phyloP scores from a whole-genome alignment of 2,888 invertebrate species.

The Eupithecia vulgata region DNA sequence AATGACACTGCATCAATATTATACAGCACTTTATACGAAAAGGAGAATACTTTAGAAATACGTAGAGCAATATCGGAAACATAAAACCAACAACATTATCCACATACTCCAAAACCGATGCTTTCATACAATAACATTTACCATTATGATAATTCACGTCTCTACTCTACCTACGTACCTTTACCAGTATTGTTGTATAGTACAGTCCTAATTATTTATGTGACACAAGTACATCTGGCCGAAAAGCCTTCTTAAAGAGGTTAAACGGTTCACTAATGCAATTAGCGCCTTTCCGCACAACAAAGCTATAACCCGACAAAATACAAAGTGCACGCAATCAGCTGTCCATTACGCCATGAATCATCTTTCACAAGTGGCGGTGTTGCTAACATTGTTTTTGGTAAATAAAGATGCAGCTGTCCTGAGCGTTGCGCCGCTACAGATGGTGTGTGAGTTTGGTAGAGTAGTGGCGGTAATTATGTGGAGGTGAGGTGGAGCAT shows the following conservation, averaged over 20 bases:
- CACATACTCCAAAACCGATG: neutral
- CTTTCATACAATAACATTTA: slow-evolving; percentile 5
- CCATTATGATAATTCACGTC: neutral
- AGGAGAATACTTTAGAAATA: neutral
- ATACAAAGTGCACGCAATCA: slow-evolving; percentile 39
- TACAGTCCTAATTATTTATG: neutral
- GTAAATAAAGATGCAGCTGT: slow-evolving; percentile 21
- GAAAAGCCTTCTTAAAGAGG: slow-evolving; percentile 31
- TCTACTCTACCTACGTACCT: neutral
- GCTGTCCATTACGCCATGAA: slow-evolving; percentile 40
- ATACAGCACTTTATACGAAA: neutral
- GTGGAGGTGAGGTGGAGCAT: slow-evolving; percentile 1
- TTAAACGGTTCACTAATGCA: slow-evolving; percentile 36
- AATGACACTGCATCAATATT: neutral
- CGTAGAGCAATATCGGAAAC: neutral
- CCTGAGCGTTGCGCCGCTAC: neutral
- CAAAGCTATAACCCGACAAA: slow-evolving; percentile 37
- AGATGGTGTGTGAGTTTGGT: neutral
- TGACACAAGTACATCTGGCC: neutral
- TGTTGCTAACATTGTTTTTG: slow-evolving; percentile 39
- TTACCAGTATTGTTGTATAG: neutral
- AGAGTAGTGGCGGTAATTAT: neutral
- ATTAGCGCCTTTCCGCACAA: slow-evolving; percentile 39
- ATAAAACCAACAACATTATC: neutral
- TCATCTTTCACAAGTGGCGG: slow-evolving; percentile 38